Evolutionary conservation across 2,888 invertebrate genomes (phyloP), one percentile per base, ranked within the genome.

Genomic region (Ophion costatus): DNA sequence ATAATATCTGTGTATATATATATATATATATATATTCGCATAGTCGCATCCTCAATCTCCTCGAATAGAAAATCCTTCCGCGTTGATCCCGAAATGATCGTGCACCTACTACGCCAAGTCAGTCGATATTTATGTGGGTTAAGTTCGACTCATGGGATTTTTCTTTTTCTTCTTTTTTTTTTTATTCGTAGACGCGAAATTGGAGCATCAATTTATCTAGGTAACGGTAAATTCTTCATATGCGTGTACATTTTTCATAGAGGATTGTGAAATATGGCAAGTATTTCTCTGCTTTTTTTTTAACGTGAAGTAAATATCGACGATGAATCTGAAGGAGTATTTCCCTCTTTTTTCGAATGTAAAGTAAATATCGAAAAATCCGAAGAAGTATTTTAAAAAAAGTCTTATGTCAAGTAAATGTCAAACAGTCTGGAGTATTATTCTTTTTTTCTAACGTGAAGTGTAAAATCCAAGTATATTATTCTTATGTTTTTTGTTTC

Each of bases 1-100:
- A n/a, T n/a, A n/a, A n/a, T n/a, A n/a, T n/a, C n/a, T n/a, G n/a
- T n/a, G n/a, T n/a, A n/a, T n/a, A n/a, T 38, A 38, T 38, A 38
- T 5, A 38, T 9, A 38, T 38, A 38, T 38, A 38, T 38, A 38
- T 38, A 38, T 38, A 38, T 84, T 78, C 29, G 45, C 81, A 69
- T 64, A 78, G 80, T 67, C 76, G 51, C 11, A 69, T 69, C 51
- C 84, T 82, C 63, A 73, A 84, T 81, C 80, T 63, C 64, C 38
- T 77, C 51, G 24, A 61, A 61, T 63, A 17, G 63, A 29, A 51
- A 66, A 76, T 66, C 56, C 75, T 51, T 11, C 69, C 51, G 2
- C 63, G 79, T 61, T 76, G 80, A 80, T 77, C 77, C 77, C 38
- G 77, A 66, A 84, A 75, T 75, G 70, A 84, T 78, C 75, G 75